Evolutionary conservation across 2,113 vertebrate genomes (phyloP), one percentile per base, ranked within the genome.

Genomic region (Callospermophilus lateralis): DNA sequence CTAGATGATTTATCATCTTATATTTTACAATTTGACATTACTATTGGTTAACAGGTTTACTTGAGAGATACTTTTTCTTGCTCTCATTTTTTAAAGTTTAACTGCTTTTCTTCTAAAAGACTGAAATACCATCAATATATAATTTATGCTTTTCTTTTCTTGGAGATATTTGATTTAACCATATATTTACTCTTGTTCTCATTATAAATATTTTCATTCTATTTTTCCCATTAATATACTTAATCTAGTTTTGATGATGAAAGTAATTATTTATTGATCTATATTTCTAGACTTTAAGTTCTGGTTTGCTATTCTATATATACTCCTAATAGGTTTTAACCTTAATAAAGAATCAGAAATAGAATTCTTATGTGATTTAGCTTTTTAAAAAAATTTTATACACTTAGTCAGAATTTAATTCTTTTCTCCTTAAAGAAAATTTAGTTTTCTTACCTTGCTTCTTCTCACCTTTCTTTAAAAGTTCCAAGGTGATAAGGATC

Each of bases 391-490:
- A 65, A 8, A 6, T 58, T 70, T 85, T 76, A 17, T 67, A 92
- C 4, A 61, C 68, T 86, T 93, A 70, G 39, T 94, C 26, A 92
- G 24, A 83, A 91, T 93, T 90, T 94, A 95, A 55, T 85, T 97
- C 12, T 83, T 94, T 65, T 95, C 6, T 96, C 37, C 34, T 32
- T 79, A 91, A 91, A 87, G 51, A 89, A 93, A 87, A 7, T 81
- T 74, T 63, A 37, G 20, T 95, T 97, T 97, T 84, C n/a, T 93
- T 79, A 17, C 17, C 79, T 96, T 42, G 8, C 39, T 85, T 76
- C 76, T 84, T 89, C 5, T 89, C 48, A 91, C 63, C 61, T 92
- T 83, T 37, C 32, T 78, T 85, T 93, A 86, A 88, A 48, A 96
- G 1, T 93, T 95, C 20, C 28, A 85, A 91, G 30, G 72, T 80